Evolutionary conservation across 1,140 invertebrate genomes (phyloP).

Genomic region (Calosoma granatense): DNA sequence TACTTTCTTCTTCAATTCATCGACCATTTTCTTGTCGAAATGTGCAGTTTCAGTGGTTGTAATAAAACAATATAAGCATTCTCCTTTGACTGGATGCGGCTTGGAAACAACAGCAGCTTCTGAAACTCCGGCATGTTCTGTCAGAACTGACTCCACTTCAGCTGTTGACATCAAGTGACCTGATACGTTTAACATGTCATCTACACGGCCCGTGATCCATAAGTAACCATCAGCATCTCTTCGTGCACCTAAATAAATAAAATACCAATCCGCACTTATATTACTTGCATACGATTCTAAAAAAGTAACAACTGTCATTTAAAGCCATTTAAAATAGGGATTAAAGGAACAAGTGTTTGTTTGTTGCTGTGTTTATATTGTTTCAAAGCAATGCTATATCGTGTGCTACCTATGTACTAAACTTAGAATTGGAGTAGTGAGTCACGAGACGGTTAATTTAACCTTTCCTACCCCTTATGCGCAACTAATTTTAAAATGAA

Average conservation of each 20-base stretch:
- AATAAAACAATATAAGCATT: slow-evolving; percentile 94
- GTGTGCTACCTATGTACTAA: too few species aligned
- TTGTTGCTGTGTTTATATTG: too few species aligned
- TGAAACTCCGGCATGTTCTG: slow-evolving; percentile 70
- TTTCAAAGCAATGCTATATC: too few species aligned
- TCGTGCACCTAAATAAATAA: slow-evolving; percentile 56
- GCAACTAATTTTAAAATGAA: too few species aligned
- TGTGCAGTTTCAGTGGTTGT: slow-evolving; percentile 67
- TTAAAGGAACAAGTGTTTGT: too few species aligned
- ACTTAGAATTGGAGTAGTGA: too few species aligned
- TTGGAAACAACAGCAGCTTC: slow-evolving; percentile 93
- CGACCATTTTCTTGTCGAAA: slow-evolving; percentile 59
- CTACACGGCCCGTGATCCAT: slow-evolving; percentile 94
- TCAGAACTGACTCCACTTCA: slow-evolving; percentile 85
- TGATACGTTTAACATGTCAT: slow-evolving; percentile 97
- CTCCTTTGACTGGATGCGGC: slow-evolving; percentile 88
- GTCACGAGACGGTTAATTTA: too few species aligned
- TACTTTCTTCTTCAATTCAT: slow-evolving; percentile 73
- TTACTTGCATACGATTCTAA: too few species aligned
- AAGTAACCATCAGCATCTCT: slow-evolving; percentile 90
- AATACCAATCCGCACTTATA: slow-evolving; percentile 8
- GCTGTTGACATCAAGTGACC: slow-evolving; percentile 96
- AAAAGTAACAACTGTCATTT: too few species aligned
- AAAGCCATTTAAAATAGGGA: too few species aligned
- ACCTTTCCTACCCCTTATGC: too few species aligned